A percentile compares a stretch with the other conserved stretches of the same genome.
These are phyloP conservation scores for Tyrannus savana DNA, from an alignment of 2,113 vertebrate species.

Conservation along the genomic window DNA sequence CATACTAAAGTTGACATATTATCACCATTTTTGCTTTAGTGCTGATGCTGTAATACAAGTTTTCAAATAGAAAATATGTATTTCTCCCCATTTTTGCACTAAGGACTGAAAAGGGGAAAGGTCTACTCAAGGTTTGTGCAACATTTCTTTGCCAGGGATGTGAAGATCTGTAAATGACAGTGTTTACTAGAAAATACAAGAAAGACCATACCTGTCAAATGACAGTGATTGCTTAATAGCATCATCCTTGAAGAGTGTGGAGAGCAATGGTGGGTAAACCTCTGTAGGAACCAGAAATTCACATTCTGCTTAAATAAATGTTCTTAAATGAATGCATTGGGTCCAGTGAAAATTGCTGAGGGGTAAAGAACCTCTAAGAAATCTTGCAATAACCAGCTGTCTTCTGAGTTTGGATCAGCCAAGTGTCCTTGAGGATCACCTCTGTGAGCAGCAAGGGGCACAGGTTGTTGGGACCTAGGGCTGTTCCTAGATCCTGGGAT, in stretches of 20 bases:
- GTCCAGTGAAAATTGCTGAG: not conserved
- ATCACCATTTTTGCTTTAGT: not conserved
- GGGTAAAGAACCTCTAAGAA: not conserved
- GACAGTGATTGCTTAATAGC: not conserved
- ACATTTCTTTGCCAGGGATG: not conserved
- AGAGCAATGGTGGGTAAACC: not conserved
- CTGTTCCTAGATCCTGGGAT: not conserved
- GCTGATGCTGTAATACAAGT: not conserved
- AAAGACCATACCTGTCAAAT: not conserved
- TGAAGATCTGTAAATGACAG: not conserved
- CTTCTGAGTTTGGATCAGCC: not conserved
- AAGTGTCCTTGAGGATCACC: not conserved
- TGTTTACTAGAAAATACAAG: not conserved
- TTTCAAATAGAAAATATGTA: not conserved
- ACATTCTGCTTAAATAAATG: not conserved
- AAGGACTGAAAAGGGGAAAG: not conserved
- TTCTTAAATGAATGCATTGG: not conserved
- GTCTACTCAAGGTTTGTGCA: not conserved
- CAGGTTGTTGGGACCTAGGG: fast-evolving
- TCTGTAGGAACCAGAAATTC: not conserved
- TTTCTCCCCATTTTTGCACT: not conserved
- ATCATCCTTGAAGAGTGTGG: not conserved
- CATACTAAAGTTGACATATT: not conserved
- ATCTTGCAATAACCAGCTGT: not conserved
- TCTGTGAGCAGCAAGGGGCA: not conserved